A percentile compares a stretch with the other conserved stretches of the same genome.
phyloP scores from a whole-genome alignment of 2,113 vertebrate genomes.

The Cryptomyrus ogoouensis region DNA sequence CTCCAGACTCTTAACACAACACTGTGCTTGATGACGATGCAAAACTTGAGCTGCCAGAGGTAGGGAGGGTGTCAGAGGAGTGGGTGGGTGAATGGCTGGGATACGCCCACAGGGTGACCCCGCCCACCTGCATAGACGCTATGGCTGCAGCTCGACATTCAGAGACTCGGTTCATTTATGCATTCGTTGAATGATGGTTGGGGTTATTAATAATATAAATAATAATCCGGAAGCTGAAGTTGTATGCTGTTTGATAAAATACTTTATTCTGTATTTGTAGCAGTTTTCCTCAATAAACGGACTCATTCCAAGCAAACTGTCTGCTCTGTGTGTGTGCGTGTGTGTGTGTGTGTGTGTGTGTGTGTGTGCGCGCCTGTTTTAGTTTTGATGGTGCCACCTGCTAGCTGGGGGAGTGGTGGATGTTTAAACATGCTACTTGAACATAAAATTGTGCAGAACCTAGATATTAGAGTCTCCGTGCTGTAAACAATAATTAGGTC shows the following conservation, averaged over 20 bases:
- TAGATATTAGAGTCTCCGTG: neutral
- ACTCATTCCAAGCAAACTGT: slow-evolving; percentile 28
- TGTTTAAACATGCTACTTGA: neutral
- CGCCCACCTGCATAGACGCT: neutral
- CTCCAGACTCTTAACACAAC: slow-evolving; percentile 12
- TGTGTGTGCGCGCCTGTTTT: neutral
- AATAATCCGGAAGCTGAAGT: slow-evolving; percentile 34
- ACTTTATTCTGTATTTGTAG: slow-evolving; percentile 47
- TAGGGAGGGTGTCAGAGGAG: neutral
- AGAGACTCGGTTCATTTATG: slow-evolving; percentile 7
- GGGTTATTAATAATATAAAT: slow-evolving; percentile 8
- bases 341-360: neutral
- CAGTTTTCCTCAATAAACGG: slow-evolving; percentile 44
- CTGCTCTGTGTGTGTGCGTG: neutral
- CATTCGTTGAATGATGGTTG: slow-evolving; percentile 3
- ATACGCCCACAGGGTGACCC: neutral
- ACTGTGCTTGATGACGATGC: slow-evolving; percentile 17
- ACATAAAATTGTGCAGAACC: neutral
- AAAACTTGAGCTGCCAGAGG: neutral
- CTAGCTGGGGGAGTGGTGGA: neutral
- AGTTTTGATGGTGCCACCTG: neutral
- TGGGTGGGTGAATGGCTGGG: neutral
- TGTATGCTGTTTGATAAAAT: slow-evolving; percentile 44
- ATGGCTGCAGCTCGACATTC: neutral
- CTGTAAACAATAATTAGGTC: neutral